Evolutionary conservation across 2,113 vertebrate genomes (phyloP).

Genomic region (Tor tambroides): DNA sequence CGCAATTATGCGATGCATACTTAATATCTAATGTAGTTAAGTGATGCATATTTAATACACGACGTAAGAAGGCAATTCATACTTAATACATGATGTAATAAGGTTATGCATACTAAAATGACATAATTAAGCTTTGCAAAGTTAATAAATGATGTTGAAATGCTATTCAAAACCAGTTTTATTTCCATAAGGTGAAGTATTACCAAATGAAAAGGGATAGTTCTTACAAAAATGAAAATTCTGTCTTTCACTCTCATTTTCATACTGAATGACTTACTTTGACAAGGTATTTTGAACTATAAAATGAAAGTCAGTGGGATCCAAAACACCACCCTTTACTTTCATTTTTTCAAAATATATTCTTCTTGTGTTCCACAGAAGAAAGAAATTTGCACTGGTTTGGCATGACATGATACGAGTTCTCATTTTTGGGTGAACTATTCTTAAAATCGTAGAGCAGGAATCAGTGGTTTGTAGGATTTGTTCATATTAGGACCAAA

Average conservation of each 20-base stretch:
- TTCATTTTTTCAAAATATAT: neutral
- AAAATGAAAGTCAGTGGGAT: neutral
- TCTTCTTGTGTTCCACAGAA: neutral
- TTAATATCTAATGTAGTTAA: neutral
- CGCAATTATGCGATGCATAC: neutral
- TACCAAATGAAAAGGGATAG: neutral
- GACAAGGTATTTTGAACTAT: neutral
- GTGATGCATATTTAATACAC: neutral
- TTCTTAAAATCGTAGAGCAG: neutral
- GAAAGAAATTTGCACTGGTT: neutral
- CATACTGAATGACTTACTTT: neutral
- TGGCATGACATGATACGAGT: neutral
- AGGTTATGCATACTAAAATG: neutral
- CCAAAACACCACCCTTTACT: neutral
- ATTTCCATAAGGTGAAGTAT: neutral
- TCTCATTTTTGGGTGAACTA: neutral
- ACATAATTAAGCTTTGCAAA: neutral
- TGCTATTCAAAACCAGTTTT: neutral
- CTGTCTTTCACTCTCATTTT: neutral
- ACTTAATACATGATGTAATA: neutral
- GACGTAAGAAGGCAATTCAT: neutral
- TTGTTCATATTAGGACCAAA: neutral
- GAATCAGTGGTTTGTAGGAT: neutral
- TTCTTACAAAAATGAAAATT: neutral
- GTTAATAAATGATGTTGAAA: neutral